Conservation (phyloP, 2,888 invertebrate species). For the Drosophila paramelanica region DNA sequence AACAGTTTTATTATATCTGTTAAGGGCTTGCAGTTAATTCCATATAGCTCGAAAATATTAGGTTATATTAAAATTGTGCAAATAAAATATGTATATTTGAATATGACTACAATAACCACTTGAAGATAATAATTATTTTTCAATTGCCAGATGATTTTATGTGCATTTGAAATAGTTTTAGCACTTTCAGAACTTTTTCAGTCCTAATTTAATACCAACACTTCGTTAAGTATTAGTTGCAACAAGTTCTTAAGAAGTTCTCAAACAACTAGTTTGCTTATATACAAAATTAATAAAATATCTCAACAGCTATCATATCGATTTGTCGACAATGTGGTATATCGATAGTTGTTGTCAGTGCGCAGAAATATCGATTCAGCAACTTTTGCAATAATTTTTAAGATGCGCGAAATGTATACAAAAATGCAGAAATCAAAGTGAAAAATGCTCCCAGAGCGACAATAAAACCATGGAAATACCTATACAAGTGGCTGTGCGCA, state of each 20-base stretch:
- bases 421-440: conserved; percentile 50
- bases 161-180: too few species aligned
- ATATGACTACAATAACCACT: too few species aligned
- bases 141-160: too few species aligned
- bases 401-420: conserved; percentile 48
- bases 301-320: background rate
- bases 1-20: too few species aligned
- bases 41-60: too few species aligned
- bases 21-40: too few species aligned
- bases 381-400: conserved; percentile 52
- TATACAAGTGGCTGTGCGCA: conserved; percentile 90
- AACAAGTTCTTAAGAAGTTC: too few species aligned
- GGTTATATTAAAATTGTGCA: background rate
- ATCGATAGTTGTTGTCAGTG: conserved; percentile 50
- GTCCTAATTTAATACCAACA: too few species aligned
- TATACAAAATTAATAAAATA: background rate
- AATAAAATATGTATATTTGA: background rate
- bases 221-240: too few species aligned
- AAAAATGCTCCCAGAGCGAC: conserved; percentile 40
- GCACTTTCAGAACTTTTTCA: too few species aligned
- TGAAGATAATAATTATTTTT: too few species aligned
- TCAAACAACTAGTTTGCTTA: too few species aligned
- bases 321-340: background rate
- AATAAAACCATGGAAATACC: conserved; percentile 88
- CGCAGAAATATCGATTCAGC: conserved; percentile 80